Evolutionary conservation across 2,113 vertebrate genomes (phyloP), one percentile per base, ranked within the genome.

Genomic region (Bufo gargarizans): DNA sequence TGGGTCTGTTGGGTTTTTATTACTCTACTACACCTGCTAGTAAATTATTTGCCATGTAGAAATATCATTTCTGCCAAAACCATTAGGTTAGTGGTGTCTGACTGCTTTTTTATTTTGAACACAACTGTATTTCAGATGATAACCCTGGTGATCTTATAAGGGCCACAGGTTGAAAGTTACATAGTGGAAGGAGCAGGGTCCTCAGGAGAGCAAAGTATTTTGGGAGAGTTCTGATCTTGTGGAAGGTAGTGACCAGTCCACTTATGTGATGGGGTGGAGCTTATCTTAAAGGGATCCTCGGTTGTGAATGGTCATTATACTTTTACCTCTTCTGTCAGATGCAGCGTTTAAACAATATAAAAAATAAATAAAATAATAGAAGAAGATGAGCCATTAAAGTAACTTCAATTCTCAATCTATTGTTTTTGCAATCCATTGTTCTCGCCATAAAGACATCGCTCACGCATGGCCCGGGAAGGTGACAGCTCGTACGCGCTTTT

Each of bases 401-500:
- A 22, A 16, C 22, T 82, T 49, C 80, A 45, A 82, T 63, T 50
- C 59, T 49, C 58, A 5, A 17, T 47, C 58, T 65, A 63, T 63
- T 82, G 59, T 63, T 49, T 63, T 65, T 82, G 80, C 20, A 47
- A 82, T 65, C 45, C 80, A 82, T 82, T 82, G 59, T 82, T 82
- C 80, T 20, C 0, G 33, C 45, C 11, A 82, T 63, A 49, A 63
- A 82, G 8, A 43, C 80, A 82, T 82, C 14, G 45, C 33, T 82
- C 80, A 82, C n/a, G 33, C 43, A 50, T 47, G 3, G 58, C 80
- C 43, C 19, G 45, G 59, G 80, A 82, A 63, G 58, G 80, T 82
- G 80, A 82, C 80, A 82, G 80, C 80, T 82, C 17, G 59, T 65
- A 63, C 47, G 80, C 13, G 80, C 59, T 65, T 19, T n/a, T 63